Evolutionary conservation across 2,797 vertebrate species (phyloP).

Genomic region (Cyprinella venusta): DNA sequence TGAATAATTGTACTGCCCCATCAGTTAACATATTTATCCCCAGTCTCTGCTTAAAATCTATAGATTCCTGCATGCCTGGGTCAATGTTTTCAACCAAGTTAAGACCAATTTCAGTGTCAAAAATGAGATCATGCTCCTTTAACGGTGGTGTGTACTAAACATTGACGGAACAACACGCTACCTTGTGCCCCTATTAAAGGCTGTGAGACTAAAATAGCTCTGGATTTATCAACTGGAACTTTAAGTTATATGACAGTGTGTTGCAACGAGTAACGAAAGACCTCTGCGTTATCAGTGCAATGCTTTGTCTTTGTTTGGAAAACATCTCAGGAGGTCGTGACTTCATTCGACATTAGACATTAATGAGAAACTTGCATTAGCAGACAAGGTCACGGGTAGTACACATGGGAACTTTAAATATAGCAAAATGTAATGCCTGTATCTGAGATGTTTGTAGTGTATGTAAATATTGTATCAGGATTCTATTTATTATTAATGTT

Average conservation of each 20-base stretch:
- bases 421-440: no score
- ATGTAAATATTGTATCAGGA: neutral
- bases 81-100: neutral
- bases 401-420: neutral
- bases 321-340: neutral
- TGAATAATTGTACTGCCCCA: conserved; percentile 2
- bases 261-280: conserved; percentile 1
- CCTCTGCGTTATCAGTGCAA: conserved; percentile 6
- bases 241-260: neutral
- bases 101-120: neutral
- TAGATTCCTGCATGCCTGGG: neutral
- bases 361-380: neutral
- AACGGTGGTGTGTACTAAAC: neutral
- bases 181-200: conserved; percentile 31
- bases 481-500: neutral
- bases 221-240: neutral
- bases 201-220: conserved; percentile 31
- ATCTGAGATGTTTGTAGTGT: neutral
- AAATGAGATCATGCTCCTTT: neutral
- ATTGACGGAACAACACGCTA: neutral
- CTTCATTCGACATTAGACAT: neutral
- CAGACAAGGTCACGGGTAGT: neutral
- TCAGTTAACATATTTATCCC: conserved; percentile 8
- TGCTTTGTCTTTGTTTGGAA: neutral
- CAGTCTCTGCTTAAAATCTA: neutral